Conservation (phyloP, 2,797 vertebrate genomes). For the Jordanella pulchra region DNA sequence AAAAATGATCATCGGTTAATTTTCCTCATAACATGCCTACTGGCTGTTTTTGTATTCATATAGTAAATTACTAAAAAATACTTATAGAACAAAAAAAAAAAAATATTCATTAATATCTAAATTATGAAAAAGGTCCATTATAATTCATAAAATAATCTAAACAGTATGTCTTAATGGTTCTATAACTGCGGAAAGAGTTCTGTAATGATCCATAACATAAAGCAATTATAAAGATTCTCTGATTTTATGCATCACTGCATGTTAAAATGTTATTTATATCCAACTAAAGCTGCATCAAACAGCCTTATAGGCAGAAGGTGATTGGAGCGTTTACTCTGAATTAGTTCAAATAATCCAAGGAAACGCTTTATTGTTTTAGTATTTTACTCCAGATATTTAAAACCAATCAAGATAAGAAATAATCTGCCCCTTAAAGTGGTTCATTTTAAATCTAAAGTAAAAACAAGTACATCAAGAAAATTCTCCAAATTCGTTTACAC, state of each 20-base stretch:
- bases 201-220: neutral
- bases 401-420: neutral
- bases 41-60: no score
- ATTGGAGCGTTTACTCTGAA: neutral
- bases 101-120: no score
- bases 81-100: no score
- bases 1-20: no score
- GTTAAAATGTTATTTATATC: neutral
- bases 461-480: neutral
- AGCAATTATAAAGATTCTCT: neutral
- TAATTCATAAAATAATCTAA: neutral
- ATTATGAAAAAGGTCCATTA: neutral
- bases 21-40: no score
- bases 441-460: neutral
- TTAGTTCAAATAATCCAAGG: neutral
- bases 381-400: neutral
- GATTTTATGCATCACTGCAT: neutral
- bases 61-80: no score
- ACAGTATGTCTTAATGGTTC: neutral
- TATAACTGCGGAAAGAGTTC: neutral
- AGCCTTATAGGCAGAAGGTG: neutral
- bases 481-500: neutral
- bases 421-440: neutral
- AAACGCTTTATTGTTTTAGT: neutral
- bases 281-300: neutral